Conservation (phyloP, 2,113 vertebrate genomes). For the Tautogolabrus adspersus region DNA sequence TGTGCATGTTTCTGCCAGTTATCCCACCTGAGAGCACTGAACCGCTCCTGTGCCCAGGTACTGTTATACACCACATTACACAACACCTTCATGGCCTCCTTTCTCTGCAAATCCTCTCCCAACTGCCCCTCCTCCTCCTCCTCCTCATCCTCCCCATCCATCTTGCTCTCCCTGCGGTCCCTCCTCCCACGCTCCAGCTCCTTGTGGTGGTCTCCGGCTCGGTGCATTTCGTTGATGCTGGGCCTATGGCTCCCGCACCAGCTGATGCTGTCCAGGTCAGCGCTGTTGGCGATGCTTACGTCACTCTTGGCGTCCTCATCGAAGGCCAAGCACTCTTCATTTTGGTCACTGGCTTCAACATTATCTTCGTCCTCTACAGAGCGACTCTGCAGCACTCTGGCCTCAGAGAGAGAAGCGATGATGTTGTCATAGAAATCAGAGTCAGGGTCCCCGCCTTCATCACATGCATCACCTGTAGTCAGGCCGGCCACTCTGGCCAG, state of each 20-base stretch:
- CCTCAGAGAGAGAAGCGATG: constrained; percentile 60
- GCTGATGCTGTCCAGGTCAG: constrained; percentile 58
- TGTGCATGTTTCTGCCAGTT: background rate
- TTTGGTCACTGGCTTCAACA: constrained; percentile 20
- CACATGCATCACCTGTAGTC: constrained; percentile 36
- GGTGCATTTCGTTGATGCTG: constrained; percentile 63
- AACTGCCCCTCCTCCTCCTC: constrained; percentile 49
- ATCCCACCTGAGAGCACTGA: constrained; percentile 75
- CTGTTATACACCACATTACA: constrained; percentile 84
- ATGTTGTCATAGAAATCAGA: constrained; percentile 70
- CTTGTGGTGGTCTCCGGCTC: constrained; percentile 58
- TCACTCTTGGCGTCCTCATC: constrained; percentile 61
- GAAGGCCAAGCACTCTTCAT: background rate
- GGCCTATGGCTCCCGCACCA: constrained; percentile 55
- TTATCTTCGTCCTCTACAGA: constrained; percentile 22
- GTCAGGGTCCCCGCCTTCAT: constrained; percentile 53
- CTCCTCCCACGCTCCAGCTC: constrained; percentile 73
- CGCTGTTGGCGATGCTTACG: constrained; percentile 44
- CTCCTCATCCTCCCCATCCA: constrained; percentile 61
- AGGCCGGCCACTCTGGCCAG: constrained; percentile 75
- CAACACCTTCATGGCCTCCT: constrained; percentile 82
- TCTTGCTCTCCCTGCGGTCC: constrained; percentile 77
- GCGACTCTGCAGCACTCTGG: constrained; percentile 35
- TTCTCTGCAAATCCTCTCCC: constrained; percentile 66
- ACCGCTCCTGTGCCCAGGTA: constrained; percentile 81